Evolutionary conservation across 2,113 vertebrate genomes (phyloP).

Genomic region (Prolemur simus): DNA sequence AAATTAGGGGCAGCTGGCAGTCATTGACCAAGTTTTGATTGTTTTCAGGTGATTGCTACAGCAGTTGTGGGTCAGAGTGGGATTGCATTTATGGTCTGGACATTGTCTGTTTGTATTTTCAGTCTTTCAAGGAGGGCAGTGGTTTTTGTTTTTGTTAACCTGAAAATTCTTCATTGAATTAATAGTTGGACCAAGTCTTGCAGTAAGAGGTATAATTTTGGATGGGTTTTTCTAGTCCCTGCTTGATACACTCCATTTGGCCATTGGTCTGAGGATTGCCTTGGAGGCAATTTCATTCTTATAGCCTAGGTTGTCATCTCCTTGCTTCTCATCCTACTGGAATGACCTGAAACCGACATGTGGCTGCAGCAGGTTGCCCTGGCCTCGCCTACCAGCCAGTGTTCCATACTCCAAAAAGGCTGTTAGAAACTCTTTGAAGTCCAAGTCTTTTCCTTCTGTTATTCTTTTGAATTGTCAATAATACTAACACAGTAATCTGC

Average conservation of each 20-base stretch:
- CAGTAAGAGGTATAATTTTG: not conserved
- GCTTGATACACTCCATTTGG: not conserved
- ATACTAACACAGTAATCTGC: constrained; percentile 45
- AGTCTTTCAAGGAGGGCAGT: not conserved
- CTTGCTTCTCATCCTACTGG: not conserved
- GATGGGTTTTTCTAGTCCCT: not conserved
- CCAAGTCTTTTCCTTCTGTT: constrained; percentile 31
- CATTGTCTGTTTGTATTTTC: not conserved
- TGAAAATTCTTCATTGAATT: constrained; percentile 23
- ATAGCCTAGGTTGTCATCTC: constrained; percentile 47
- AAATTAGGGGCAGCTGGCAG: not conserved
- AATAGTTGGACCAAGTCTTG: not conserved
- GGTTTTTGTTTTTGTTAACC: not conserved
- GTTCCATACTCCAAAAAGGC: constrained; percentile 23
- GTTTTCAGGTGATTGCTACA: not conserved
- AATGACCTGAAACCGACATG: constrained; percentile 1
- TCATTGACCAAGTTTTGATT: not conserved
- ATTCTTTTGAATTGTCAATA: constrained; percentile 56
- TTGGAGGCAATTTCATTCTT: constrained; percentile 62
- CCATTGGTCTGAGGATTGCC: constrained; percentile 25
- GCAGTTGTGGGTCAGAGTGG: not conserved
- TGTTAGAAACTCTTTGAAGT: constrained; percentile 55
- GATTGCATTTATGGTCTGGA: not conserved
- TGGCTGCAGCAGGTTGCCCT: not conserved
- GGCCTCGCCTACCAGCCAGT: not conserved